These are phyloP conservation scores for Drosophila anomalata DNA, from an alignment of 2,888 invertebrate species.

Conservation along the genomic window DNA sequence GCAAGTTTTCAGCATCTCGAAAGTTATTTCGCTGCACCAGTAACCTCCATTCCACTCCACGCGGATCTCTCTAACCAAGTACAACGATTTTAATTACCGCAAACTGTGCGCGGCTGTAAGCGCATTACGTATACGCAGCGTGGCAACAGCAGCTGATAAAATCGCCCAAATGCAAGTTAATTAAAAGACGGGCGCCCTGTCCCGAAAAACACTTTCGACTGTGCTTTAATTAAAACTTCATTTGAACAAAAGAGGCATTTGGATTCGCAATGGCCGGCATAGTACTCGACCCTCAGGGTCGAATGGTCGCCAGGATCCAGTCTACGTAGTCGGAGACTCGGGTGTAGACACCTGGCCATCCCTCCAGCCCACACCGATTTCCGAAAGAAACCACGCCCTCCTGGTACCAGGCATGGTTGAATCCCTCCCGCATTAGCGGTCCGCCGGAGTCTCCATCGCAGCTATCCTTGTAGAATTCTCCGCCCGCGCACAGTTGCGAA, in stretches of 20 bases:
- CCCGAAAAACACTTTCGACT: conserved; percentile 30
- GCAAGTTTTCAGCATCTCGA: conserved; percentile 47
- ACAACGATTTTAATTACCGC: conserved; percentile 73
- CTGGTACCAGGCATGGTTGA: conserved; percentile 77
- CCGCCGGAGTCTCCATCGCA: conserved; percentile 89
- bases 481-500: conserved; percentile 83
- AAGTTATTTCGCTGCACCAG: conserved; percentile 47
- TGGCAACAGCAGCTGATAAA: conserved; percentile 66
- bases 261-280: neutral
- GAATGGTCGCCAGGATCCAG: conserved; percentile 87
- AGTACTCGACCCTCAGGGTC: conserved; percentile 69
- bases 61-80: conserved; percentile 15
- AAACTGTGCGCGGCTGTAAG: conserved; percentile 61
- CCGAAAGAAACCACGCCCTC: conserved; percentile 86
- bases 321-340: conserved; percentile 86
- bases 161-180: conserved; percentile 73
- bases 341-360: conserved; percentile 90
- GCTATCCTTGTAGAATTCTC: conserved; percentile 85
- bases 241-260: conserved; percentile 49
- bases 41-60: conserved; percentile 5
- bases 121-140: conserved; percentile 72
- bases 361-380: conserved; percentile 84
- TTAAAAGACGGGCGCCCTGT: conserved; percentile 59
- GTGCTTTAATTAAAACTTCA: conserved; percentile 70
- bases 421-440: conserved; percentile 85